phyloP scores from a whole-genome alignment of 2,797 vertebrate genomes.

The Bryconaethiops microstoma region DNA sequence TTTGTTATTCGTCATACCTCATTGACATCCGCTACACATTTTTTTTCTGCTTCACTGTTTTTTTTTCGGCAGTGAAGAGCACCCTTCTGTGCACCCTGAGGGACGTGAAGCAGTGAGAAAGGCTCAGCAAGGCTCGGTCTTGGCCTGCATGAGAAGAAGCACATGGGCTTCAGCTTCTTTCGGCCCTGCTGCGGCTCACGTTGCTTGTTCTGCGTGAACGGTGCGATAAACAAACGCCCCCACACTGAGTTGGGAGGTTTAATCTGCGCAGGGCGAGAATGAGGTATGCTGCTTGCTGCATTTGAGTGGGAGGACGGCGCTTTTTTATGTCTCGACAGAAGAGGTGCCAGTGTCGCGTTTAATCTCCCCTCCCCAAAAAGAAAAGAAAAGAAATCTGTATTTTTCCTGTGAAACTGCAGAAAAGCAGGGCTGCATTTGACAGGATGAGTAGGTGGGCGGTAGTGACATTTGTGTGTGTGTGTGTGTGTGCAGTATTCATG shows the following conservation, averaged over 20 bases:
- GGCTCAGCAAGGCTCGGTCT: conserved; percentile 27
- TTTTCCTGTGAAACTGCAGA: conserved; percentile 34
- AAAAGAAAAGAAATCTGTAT: conserved; percentile 1
- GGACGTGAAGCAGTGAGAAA: conserved; percentile 3
- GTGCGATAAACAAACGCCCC: conserved; percentile 56
- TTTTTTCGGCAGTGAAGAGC: conserved; percentile 9
- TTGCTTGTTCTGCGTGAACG: conserved; percentile 46
- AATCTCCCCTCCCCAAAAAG: conserved; percentile 33
- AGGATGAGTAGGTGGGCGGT: conserved; percentile 35
- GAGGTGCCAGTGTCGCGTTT: conserved; percentile 48
- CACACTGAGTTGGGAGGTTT: conserved; percentile 41
- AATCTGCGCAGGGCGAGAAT: conserved; percentile 39
- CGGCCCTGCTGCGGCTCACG: conserved; percentile 28
- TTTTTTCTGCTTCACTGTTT: background rate
- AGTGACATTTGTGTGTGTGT: background rate
- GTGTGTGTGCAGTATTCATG: background rate
- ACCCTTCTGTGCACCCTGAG: background rate
- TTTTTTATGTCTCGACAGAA: conserved; percentile 38
- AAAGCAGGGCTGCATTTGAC: conserved; percentile 22
- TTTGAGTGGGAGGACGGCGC: conserved; percentile 47
- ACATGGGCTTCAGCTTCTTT: conserved; percentile 42
- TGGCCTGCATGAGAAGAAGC: conserved; percentile 1
- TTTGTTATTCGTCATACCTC: background rate
- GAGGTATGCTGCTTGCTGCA: conserved; percentile 37
- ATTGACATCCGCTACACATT: background rate